Base-by-base conservation (phyloP, 2,113 vertebrate genomes). In the Tragelaphus strepsiceros region DNA sequence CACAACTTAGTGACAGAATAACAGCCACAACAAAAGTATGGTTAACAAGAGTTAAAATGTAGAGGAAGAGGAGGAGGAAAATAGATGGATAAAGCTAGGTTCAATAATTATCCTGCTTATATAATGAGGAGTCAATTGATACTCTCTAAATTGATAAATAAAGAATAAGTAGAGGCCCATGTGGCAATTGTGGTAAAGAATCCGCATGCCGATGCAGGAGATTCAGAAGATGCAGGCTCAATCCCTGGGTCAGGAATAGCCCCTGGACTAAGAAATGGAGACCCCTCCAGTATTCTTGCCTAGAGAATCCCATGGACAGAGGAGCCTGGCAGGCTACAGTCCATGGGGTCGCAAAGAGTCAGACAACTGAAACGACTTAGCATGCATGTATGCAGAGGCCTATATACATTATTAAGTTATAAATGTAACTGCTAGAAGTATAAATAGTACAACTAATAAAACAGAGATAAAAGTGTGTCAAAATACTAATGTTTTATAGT, bases 401-500 rank as follows among this genome's bases (percentile, higher is more conserved):
- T 78, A 78, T 12, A 81, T 83, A 61, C 77, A 89, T 94, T 56
- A 94, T 96, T 92, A 91, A 93, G 43, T 86, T 93, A 83, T 46
- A 92, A 97, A 94, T 84, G 19, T 74, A 71, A 92, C 22, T 71
- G 13, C 21, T 83, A 56, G 9, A 97, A 95, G 7, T 84, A 74
- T 9, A 95, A 83, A 82, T 54, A 61, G 30, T 17, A 77, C 67
- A 93, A 86, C 43, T 62, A 94, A 93, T 90, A 82, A 96, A 95
- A 90, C 39, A 96, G 46, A 97, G 56, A 82, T 56, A 88, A 88
- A 78, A 91, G 5, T 35, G 11, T 78, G 43, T 77, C 87, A 89
- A 88, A 96, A 94, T 88, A 82, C 3, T 78, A 91, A 91, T 35
- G 35, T 46, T 90, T 96, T 88, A 86, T 43, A 82, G 32, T 97